Evolutionary conservation across 2,888 invertebrate species (phyloP).

Genomic region (Tinea semifulvella): DNA sequence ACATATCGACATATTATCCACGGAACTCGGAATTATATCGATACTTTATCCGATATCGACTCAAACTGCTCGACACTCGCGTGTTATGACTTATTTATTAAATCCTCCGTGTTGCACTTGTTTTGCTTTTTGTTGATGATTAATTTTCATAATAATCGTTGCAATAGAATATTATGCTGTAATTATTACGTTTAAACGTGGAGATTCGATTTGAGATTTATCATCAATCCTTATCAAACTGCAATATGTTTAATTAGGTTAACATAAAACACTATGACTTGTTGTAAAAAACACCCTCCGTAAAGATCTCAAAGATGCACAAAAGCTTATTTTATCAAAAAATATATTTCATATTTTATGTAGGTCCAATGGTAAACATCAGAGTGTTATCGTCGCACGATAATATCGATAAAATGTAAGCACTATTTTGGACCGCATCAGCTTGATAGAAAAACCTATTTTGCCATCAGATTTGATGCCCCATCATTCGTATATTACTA

Average conservation of each 20-base stretch:
- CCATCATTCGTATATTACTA: constrained; percentile 43
- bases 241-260: too few species aligned
- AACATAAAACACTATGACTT: too few species aligned
- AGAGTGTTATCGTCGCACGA: too few species aligned
- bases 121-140: not conserved
- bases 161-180: not conserved
- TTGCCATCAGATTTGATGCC: constrained; percentile 29
- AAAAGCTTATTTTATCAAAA: too few species aligned
- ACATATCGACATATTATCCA: constrained; percentile 50
- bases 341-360: too few species aligned
- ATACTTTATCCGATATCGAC: constrained; percentile 12
- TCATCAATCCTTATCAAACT: too few species aligned
- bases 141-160: not conserved
- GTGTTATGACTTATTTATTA: constrained; percentile 14
- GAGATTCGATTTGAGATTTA: too few species aligned
- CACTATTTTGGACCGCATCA: too few species aligned
- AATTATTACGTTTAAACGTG: not conserved
- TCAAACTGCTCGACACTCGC: not conserved
- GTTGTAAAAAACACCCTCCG: too few species aligned
- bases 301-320: too few species aligned
- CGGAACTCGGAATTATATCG: constrained; percentile 7
- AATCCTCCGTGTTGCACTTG: not conserved
- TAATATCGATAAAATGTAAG: too few species aligned
- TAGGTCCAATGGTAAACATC: too few species aligned
- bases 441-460: not conserved